A percentile compares a stretch with the other conserved stretches of the same genome.
phyloP scores from a whole-genome alignment of 2,113 vertebrate genomes.

The Hydrolagus affinis region DNA sequence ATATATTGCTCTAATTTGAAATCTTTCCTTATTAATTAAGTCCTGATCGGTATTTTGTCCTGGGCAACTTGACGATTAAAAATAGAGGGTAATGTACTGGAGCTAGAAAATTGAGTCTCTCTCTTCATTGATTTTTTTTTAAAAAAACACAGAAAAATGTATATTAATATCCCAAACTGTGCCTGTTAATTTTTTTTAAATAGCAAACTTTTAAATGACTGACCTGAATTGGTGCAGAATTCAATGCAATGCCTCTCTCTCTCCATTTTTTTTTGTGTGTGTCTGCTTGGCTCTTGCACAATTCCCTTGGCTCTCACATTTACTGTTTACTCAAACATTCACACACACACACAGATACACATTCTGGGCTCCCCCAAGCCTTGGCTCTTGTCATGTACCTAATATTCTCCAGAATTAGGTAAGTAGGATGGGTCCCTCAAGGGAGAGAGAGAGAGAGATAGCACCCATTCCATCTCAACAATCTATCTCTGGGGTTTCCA shows the following conservation, averaged over 20 bases:
- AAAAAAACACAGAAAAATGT: too few species aligned
- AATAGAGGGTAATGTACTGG: slow-evolving; percentile 11
- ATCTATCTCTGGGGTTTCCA: too few species aligned
- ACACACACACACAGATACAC: too few species aligned
- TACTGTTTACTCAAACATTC: too few species aligned
- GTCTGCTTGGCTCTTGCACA: too few species aligned
- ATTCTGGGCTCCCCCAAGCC: too few species aligned
- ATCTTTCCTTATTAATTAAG: slow-evolving; percentile 19
- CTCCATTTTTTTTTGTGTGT: background rate
- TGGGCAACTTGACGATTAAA: slow-evolving; percentile 21
- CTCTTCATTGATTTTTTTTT: slow-evolving; percentile 27
- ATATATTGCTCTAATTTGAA: slow-evolving; percentile 16
- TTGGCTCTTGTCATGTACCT: too few species aligned
- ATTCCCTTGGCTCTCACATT: too few species aligned
- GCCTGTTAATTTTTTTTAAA: slow-evolving; percentile 11
- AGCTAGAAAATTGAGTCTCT: background rate
- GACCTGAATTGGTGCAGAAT: slow-evolving; percentile 13
- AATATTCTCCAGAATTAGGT: too few species aligned
- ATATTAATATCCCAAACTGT: slow-evolving; percentile 19
- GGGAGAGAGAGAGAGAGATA: too few species aligned
- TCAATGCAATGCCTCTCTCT: background rate
- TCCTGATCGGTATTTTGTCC: slow-evolving; percentile 17
- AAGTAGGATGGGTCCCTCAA: too few species aligned
- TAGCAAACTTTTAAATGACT: background rate
- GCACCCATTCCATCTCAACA: too few species aligned